A percentile compares a stretch with the other conserved stretches of the same genome.
These are phyloP conservation scores for Strigops habroptila DNA, from an alignment of 2,113 vertebrate genomes.

Conservation along the genomic window DNA sequence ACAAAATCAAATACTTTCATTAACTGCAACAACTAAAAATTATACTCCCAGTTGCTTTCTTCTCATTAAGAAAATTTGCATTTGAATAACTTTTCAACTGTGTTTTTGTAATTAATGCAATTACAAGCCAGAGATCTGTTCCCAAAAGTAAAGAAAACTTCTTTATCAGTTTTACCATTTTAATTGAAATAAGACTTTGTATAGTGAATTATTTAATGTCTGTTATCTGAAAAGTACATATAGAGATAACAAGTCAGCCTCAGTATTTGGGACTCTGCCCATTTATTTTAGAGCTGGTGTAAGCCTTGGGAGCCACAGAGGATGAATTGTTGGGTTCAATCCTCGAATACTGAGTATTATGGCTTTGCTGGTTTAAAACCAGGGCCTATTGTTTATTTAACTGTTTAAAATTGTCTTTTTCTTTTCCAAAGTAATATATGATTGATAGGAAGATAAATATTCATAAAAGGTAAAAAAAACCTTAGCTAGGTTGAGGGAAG, in stretches of 20 bases:
- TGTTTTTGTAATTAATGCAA: conserved; percentile 68
- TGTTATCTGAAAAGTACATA: conserved; percentile 55
- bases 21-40: conserved; percentile 63
- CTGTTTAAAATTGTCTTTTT: background rate
- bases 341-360: conserved; percentile 20
- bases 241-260: conserved; percentile 51
- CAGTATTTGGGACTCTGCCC: background rate
- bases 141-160: conserved; percentile 57
- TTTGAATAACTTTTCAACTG: conserved; percentile 66
- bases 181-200: conserved; percentile 64
- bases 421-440: background rate
- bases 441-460: background rate
- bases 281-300: conserved; percentile 30
- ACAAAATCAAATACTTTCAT: conserved; percentile 65
- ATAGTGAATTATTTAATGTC: conserved; percentile 62
- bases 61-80: conserved; percentile 64
- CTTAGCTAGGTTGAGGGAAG: background rate
- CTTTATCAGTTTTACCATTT: conserved; percentile 62
- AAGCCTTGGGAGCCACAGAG: conserved; percentile 9
- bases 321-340: background rate
- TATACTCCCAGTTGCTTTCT: conserved; percentile 54
- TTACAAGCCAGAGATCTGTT: conserved; percentile 59
- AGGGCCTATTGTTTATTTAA: background rate
- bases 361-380: background rate
- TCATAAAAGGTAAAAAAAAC: background rate